Evolutionary conservation across 2,888 invertebrate genomes (phyloP).

Genomic region (Epirrita christyi): DNA sequence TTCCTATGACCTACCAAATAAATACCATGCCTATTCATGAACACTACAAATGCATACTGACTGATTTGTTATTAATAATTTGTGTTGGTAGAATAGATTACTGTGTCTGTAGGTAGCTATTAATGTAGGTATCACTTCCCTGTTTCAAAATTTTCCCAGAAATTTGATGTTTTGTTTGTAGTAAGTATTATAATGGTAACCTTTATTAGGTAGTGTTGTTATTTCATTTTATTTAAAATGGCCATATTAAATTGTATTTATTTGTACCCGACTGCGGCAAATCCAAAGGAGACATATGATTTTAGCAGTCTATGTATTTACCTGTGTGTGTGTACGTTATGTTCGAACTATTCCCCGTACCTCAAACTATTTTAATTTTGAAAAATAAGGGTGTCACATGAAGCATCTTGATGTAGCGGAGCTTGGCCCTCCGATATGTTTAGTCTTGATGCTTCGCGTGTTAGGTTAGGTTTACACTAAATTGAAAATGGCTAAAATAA

Average conservation of each 20-base stretch:
- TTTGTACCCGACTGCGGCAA: slow-evolving; percentile 7
- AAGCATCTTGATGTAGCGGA: no score
- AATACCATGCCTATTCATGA: slow-evolving; percentile 15
- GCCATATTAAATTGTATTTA: slow-evolving; percentile 45
- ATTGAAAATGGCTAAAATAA: no score
- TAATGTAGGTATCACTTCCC: slow-evolving; percentile 27
- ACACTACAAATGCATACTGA: slow-evolving; percentile 29
- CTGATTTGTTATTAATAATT: slow-evolving; percentile 31
- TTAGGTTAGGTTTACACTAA: no score
- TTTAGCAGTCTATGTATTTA: no score
- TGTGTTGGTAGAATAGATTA: slow-evolving; percentile 20
- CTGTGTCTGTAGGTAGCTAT: slow-evolving; percentile 13
- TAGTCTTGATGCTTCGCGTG: no score
- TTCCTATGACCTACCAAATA: slow-evolving; percentile 25
- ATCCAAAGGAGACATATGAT: no score
- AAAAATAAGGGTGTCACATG: no score
- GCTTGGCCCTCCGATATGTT: no score
- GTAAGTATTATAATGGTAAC: slow-evolving; percentile 29
- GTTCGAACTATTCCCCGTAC: no score
- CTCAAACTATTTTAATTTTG: no score
- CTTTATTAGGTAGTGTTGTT: slow-evolving; percentile 38
- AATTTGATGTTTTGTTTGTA: slow-evolving; percentile 19
- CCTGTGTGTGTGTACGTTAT: no score
- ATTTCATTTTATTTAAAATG: slow-evolving; percentile 37
- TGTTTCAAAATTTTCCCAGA: slow-evolving; percentile 37